Evolutionary conservation across 2,113 vertebrate genomes (phyloP).

Genomic region (Pollimyrus isidori): DNA sequence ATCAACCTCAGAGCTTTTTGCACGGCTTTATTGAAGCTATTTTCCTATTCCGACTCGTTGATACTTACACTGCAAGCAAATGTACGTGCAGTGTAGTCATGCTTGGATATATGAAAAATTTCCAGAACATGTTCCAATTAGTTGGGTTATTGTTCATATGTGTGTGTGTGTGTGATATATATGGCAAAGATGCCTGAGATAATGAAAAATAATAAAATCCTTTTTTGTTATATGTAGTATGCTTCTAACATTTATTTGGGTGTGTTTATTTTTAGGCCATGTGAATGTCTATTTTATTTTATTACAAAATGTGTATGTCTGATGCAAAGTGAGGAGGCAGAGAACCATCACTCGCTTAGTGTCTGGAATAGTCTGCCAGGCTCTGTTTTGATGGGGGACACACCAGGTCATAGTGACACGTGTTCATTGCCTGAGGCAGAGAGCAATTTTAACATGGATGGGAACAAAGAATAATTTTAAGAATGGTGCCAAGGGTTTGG

Average conservation of each 20-base stretch:
- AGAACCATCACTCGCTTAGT: not conserved
- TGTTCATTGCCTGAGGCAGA: not conserved
- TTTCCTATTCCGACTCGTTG: not conserved
- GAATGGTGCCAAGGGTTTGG: not conserved
- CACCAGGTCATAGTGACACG: not conserved
- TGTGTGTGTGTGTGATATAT: too few relatives aligned
- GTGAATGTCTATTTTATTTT: not conserved
- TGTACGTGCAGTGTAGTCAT: not conserved
- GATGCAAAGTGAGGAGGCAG: not conserved
- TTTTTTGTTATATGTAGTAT: not conserved
- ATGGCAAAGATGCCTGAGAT: not conserved
- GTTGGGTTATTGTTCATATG: not conserved
- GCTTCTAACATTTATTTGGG: not conserved
- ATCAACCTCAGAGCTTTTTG: not conserved
- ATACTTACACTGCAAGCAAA: not conserved
- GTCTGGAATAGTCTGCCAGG: not conserved
- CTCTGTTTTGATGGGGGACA: not conserved
- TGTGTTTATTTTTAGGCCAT: not conserved
- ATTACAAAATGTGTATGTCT: not conserved
- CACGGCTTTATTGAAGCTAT: not conserved
- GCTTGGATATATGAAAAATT: not conserved
- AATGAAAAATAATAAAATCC: not conserved
- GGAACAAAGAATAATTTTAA: not conserved
- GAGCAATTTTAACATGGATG: not conserved
- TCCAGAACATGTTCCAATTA: not conserved